Percentiles rank a stretch among this genome's conserved stretches.
Conservation (phyloP, 2,113 vertebrate genomes). For the Peucedramus taeniatus region DNA sequence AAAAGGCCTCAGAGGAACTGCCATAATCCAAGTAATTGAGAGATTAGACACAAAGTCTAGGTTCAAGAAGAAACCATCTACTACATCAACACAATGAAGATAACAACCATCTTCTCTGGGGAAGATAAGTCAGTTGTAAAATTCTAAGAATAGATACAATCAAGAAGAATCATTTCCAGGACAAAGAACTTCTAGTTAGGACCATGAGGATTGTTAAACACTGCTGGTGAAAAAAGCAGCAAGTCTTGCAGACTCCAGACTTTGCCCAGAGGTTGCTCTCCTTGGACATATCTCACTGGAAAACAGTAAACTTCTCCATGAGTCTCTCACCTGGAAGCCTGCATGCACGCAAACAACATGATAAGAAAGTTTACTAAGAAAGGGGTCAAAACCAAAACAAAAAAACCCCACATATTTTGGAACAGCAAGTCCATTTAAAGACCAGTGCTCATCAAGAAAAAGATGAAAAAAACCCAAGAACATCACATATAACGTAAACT, state of each 20-base stretch:
- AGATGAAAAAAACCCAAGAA: neutral
- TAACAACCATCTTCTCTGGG: neutral
- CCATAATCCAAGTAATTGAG: neutral
- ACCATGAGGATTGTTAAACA: neutral
- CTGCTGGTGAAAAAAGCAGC: neutral
- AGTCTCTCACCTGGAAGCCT: neutral
- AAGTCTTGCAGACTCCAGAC: neutral
- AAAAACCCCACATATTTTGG: fast-evolving
- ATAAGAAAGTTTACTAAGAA: neutral
- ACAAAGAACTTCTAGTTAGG: neutral
- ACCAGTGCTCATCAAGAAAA: neutral
- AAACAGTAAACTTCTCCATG: neutral
- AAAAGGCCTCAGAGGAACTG: neutral
- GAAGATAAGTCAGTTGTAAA: neutral
- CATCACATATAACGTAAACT: neutral
- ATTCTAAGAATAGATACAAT: slow-evolving; percentile 23
- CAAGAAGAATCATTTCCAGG: neutral
- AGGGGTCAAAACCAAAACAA: neutral
- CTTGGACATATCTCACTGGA: neutral
- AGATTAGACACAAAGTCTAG: neutral
- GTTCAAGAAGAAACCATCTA: neutral
- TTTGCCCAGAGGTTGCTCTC: neutral
- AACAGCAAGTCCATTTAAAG: neutral
- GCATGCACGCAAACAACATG: neutral
- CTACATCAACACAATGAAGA: neutral